These are phyloP conservation scores for Pipa parva DNA, from an alignment of 2,113 vertebrate genomes.

Conservation along the genomic window DNA sequence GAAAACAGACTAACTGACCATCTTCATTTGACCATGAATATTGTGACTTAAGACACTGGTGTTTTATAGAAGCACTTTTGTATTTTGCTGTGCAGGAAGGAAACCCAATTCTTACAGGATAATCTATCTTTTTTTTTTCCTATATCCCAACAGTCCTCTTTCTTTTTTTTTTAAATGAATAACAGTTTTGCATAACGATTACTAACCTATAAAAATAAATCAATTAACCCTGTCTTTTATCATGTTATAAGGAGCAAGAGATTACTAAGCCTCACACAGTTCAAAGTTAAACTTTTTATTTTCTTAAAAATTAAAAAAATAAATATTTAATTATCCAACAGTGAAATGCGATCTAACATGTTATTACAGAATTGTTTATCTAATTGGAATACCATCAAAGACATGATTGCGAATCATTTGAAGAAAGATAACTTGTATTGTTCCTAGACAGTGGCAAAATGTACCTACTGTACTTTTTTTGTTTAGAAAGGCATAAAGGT, in stretches of 20 bases:
- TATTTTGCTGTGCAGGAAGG: neutral
- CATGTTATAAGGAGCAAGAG: slow-evolving; percentile 51
- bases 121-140: neutral
- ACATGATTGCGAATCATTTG: slow-evolving; percentile 50
- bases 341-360: slow-evolving; percentile 73
- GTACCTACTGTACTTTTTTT: slow-evolving; percentile 53
- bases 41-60: slow-evolving; percentile 13
- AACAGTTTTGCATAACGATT: slow-evolving; percentile 38
- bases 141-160: neutral
- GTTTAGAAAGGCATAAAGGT: slow-evolving; percentile 59
- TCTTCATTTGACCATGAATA: neutral
- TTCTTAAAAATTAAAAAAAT: slow-evolving; percentile 80
- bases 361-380: slow-evolving; percentile 63
- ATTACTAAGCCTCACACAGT: slow-evolving; percentile 67
- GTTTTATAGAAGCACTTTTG: neutral
- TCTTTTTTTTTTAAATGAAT: slow-evolving; percentile 16
- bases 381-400: slow-evolving; percentile 58
- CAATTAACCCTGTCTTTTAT: slow-evolving; percentile 20
- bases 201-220: slow-evolving; percentile 42
- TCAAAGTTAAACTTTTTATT: slow-evolving; percentile 78
- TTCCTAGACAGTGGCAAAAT: slow-evolving; percentile 54
- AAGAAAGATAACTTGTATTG: slow-evolving; percentile 60
- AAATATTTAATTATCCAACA: slow-evolving; percentile 82
- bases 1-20: neutral
- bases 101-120: neutral